Evolutionary conservation across 2,113 vertebrate genomes (phyloP), one percentile per base, ranked within the genome.

Genomic region (Notarius quadriscutis): DNA sequence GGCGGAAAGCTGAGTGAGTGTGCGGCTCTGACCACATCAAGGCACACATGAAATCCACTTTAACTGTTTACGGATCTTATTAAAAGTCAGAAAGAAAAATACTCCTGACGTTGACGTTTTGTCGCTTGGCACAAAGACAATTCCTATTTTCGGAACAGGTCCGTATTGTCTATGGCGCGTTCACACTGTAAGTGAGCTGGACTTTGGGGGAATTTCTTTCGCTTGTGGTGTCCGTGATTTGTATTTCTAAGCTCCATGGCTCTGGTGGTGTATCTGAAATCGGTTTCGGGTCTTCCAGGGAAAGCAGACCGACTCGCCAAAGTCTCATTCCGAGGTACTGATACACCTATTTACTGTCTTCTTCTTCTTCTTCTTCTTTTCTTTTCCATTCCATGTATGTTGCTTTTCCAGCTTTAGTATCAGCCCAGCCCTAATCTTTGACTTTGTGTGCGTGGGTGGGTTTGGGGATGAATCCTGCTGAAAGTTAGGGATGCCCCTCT

Each of bases 321-420:
- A 96, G 96, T 98, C 91, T 95, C 95, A 60, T 98, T 98, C 93
- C 94, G 97, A 97, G 97, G 97, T 98, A 96, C 48, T 41, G 91
- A 57, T 20, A 22, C 74, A 57, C 58, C 22, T 88, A 74, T 65
- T 84, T 30, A 84, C 27, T 58, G 2, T 2, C 22, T 62, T 25
- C 63, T 82, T 86, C 41, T 41, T 41, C 41, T 14, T 87, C 22
- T 41, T 11, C n/a, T 34, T 0, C 9, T 67, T 53, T 9, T 10
- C 34, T 18, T 75, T 18, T 74, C 11, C 10, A 51, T 18, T 74
- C 11, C 10, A 51, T 10, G 9, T 14, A 25, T 75, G 10, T 30
- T 53, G 20, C 41, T 51, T 1, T 83, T 6, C 57, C 2, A 14
- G n/a, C 14, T 27, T 30, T 48, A 10, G 25, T 20, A 22, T n/a